Conservation (phyloP, 1,140 invertebrate genomes). For the Probaryconus sp. region DNA sequence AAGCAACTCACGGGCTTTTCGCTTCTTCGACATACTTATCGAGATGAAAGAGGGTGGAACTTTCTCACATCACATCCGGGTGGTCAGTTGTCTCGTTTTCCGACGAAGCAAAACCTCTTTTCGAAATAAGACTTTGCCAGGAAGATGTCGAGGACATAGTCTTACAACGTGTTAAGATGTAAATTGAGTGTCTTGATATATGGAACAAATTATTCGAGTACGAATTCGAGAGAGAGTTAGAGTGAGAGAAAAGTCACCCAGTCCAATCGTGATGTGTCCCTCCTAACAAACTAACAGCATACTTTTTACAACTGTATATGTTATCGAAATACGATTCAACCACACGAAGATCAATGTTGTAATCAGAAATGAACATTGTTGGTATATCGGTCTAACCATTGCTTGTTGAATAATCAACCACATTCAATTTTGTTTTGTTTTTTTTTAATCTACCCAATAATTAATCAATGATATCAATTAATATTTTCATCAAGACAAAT, state of each 20-base stretch:
- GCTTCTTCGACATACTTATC: constrained; percentile 60
- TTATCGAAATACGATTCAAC: constrained; percentile 36
- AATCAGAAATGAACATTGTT: constrained; percentile 10
- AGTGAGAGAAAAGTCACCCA: constrained; percentile 4
- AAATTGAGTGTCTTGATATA: constrained; percentile 58
- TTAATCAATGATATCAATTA: too few relatives aligned
- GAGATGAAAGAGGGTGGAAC: constrained; percentile 62
- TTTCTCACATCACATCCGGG: constrained; percentile 56
- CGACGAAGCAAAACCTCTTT: constrained; percentile 52
- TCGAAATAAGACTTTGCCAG: constrained; percentile 58
- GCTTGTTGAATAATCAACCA: too few relatives aligned
- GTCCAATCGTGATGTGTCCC: constrained; percentile 44
- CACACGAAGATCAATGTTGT: constrained; percentile 25
- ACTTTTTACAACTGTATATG: constrained; percentile 58
- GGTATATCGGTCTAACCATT: too few relatives aligned
- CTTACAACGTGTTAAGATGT: constrained; percentile 59
- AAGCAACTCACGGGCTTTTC: constrained; percentile 57
- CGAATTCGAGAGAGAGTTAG: constrained; percentile 14
- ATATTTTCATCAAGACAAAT: too few relatives aligned
- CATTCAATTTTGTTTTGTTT: constrained; percentile 1
- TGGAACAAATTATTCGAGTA: constrained; percentile 39
- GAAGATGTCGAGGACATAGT: constrained; percentile 51
- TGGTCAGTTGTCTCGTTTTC: constrained; percentile 58
- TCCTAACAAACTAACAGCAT: constrained; percentile 44
- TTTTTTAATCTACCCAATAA: too few relatives aligned